Conservation (phyloP, 2,888 invertebrate species). For the Drosophila cracens region DNA sequence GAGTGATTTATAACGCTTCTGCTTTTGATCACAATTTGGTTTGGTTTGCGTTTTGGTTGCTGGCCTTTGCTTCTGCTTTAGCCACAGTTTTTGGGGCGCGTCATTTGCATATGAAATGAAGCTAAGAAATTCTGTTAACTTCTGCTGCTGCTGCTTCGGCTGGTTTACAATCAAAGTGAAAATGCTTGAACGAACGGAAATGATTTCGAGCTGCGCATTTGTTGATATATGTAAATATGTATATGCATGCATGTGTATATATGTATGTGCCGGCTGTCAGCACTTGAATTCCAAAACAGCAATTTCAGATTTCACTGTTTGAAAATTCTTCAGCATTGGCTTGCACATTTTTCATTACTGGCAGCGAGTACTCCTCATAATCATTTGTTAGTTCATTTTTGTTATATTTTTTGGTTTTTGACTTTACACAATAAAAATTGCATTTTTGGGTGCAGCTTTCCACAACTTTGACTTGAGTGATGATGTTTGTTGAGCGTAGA, state of each 20-base stretch:
- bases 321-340: slow-evolving; percentile 56
- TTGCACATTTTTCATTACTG: slow-evolving; percentile 52
- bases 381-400: slow-evolving; percentile 55
- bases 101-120: slow-evolving; percentile 59
- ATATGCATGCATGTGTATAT: not conserved
- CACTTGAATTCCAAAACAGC: slow-evolving; percentile 50
- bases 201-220: slow-evolving; percentile 43
- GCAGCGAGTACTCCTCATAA: slow-evolving; percentile 20
- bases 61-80: slow-evolving; percentile 4
- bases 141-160: not conserved
- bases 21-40: slow-evolving; percentile 31
- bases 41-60: not conserved
- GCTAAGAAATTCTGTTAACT: slow-evolving; percentile 52
- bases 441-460: slow-evolving; percentile 60
- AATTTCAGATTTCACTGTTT: slow-evolving; percentile 56
- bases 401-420: slow-evolving; percentile 22
- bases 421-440: slow-evolving; percentile 43
- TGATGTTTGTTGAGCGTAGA: slow-evolving; percentile 30
- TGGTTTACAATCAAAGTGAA: slow-evolving; percentile 55
- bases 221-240: slow-evolving; percentile 31
- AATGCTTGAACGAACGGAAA: slow-evolving; percentile 53
- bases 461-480: slow-evolving; percentile 46
- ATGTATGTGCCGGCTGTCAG: slow-evolving; percentile 45
- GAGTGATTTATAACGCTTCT: slow-evolving; percentile 27
- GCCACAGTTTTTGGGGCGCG: slow-evolving; percentile 26